Conservation (phyloP, 2,113 vertebrate genomes). For the Genyomyrus donnyi region DNA sequence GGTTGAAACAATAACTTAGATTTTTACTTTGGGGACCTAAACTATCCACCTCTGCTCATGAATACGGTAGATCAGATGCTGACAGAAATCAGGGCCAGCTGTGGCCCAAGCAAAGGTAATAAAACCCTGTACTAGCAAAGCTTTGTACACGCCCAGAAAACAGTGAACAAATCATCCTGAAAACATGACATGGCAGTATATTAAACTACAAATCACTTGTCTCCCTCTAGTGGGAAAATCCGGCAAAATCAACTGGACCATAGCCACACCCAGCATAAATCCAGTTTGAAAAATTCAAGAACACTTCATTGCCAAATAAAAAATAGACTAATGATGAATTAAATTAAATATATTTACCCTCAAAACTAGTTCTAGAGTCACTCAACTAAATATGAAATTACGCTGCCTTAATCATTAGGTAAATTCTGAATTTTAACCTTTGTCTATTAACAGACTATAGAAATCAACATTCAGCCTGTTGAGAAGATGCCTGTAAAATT, state of each 20-base stretch:
- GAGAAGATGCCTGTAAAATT: neutral
- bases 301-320: neutral
- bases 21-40: neutral
- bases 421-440: neutral
- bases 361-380: neutral
- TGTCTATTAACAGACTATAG: neutral
- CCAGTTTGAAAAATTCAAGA: neutral
- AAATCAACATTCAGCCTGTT: neutral
- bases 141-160: neutral
- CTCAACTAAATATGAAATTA: neutral
- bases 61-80: neutral
- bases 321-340: neutral
- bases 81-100: neutral
- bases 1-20: neutral
- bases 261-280: neutral
- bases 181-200: neutral
- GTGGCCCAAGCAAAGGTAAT: neutral
- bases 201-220: neutral
- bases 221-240: neutral
- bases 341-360: neutral
- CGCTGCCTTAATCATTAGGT: neutral
- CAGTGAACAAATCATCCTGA: neutral
- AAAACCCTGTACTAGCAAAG: neutral
- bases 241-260: neutral
- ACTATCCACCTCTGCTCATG: neutral